Conservation (phyloP, 2,797 vertebrate genomes). For the Synaphobranchus kaupii region DNA sequence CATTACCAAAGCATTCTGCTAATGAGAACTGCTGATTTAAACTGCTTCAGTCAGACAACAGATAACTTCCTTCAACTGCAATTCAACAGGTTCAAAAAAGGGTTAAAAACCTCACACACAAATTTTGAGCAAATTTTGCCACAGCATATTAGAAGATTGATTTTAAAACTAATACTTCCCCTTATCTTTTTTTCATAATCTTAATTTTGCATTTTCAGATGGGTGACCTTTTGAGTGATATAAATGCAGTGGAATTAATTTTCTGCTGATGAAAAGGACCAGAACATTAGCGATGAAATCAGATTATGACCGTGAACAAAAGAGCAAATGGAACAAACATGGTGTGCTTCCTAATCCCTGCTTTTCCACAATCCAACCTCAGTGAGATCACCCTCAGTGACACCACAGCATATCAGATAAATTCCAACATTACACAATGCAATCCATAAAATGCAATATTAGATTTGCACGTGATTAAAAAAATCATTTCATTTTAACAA, state of each 20-base stretch:
- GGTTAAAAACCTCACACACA: background rate
- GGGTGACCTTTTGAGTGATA: background rate
- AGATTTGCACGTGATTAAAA: background rate
- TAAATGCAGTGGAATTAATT: background rate
- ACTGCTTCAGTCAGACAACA: background rate
- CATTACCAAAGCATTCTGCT: background rate
- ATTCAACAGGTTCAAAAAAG: background rate
- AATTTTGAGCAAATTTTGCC: background rate
- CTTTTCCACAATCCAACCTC: background rate
- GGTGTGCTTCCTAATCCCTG: background rate
- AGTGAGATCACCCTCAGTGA: background rate
- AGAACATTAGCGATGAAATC: slow-evolving; percentile 7
- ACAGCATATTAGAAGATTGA: background rate
- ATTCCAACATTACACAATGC: background rate
- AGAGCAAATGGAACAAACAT: background rate
- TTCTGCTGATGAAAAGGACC: background rate
- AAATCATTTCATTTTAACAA: background rate
- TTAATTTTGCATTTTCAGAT: background rate
- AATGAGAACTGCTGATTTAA: background rate
- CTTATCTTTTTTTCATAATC: background rate
- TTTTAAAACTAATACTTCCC: background rate
- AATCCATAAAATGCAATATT: background rate
- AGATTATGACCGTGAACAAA: background rate
- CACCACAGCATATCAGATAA: background rate
- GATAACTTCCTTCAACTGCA: background rate